Base-by-base conservation (phyloP, 2,797 vertebrate genomes). In the Peromyscus aztecus region DNA sequence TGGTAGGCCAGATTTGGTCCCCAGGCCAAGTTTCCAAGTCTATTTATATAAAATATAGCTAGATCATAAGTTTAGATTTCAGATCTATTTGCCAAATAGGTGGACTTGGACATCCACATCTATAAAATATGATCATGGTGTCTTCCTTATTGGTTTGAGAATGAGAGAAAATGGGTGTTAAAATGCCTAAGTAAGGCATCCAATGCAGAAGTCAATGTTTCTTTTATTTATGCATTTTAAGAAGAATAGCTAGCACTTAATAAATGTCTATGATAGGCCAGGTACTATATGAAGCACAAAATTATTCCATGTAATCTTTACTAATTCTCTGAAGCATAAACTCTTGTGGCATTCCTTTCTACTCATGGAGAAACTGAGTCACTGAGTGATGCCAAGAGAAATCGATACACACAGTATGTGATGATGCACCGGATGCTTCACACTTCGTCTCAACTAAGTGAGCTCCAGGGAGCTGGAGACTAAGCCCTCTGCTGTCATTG, bases 341-440 rank as follows among this genome's bases (percentile, higher is more conserved):
- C 9, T 82, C 65, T 55, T 46, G 49, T 6, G 87, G 27, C 17
- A 77, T 76, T 31, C 8, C 2, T 80, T 94, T 88, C 77, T 90
- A 34, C 61, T 83, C 46, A 0, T 77, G 55, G 83, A 52, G 43
- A 97, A 91, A 96, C 59, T 77, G 63, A 96, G 90, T 59, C 23
- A 96, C 34, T 24, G 55, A 71, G 24, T 8, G 4, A 86, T 61
- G 5, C 27, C 52, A 77, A 63, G 16, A 80, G 7, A 52, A 75
- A 57, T 34, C 73, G 37, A 19, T 16, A 69, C 6, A 85, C 67
- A 89, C 7, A 55, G 61, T 43, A 76, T 94, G 40, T 40, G 24
- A 87, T 40, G 24, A 87, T 17, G 0, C n/a, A 13, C 13, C 40
- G 80, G 37, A n/a, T 4, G 21, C 14, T 85, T 59, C 65, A 40